phyloP scores from a whole-genome alignment of 2,113 vertebrate species.

The Laticauda laticaudata region DNA sequence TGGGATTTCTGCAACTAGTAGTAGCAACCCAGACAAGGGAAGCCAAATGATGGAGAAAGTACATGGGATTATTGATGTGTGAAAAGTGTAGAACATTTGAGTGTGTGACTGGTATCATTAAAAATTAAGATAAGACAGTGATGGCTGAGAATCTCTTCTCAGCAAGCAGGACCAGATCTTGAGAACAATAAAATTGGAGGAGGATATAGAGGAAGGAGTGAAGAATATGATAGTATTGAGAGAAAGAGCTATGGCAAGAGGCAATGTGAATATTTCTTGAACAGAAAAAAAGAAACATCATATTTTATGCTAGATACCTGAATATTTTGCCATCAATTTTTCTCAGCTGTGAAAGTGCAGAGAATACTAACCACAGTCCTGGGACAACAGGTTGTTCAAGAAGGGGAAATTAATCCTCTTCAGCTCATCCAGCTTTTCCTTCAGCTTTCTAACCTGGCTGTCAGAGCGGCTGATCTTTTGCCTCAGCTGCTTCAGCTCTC shows the following conservation, averaged over 20 bases:
- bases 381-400: constrained; percentile 68
- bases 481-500: constrained; percentile 68
- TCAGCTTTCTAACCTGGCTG: constrained; percentile 75
- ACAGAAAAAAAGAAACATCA: neutral
- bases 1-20: neutral
- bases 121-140: neutral
- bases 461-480: constrained; percentile 73
- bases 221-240: neutral
- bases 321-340: neutral
- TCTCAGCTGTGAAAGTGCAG: neutral
- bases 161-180: neutral
- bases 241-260: neutral
- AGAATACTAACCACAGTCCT: constrained; percentile 74
- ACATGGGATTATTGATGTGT: neutral
- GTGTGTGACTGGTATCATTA: neutral
- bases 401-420: constrained; percentile 64
- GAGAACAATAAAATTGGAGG: neutral
- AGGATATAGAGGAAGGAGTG: neutral
- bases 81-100: neutral
- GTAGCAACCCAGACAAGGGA: neutral
- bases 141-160: neutral
- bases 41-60: neutral
- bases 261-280: neutral
- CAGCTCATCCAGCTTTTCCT: constrained; percentile 74
- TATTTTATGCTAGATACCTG: neutral